Evolutionary conservation across 2,888 invertebrate genomes (phyloP), one percentile per base, ranked within the genome.

Genomic region (Thereva nobilitata): DNA sequence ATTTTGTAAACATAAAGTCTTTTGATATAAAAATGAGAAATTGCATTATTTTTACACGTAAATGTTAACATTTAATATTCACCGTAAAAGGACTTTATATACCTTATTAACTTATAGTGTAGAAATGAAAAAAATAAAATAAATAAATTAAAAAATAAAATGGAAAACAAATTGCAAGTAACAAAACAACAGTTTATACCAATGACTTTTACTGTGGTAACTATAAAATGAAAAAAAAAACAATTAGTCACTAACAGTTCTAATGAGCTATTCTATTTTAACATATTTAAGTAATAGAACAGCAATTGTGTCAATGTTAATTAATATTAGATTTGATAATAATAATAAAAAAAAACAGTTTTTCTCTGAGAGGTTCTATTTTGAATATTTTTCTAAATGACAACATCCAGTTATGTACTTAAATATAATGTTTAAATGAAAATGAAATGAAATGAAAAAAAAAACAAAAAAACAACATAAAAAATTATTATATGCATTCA

Each of bases 331-430:
- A 50, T 55, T 55, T 68, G 64, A 59, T 68, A 53, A 68, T 68
- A 59, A 68, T 55, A 56, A 65, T 64, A 64, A 61, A 66, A 64
- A 66, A 61, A 66, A 42, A 56, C 49, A 61, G 67, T 69, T 69
- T 69, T 69, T 67, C 57, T 67, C 67, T 66, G 66, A 69, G 66
- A 69, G 67, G 59, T 69, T 69, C 69, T 69, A 69, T 69, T 69
- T 69, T 69, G 67, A 69, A 67, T 69, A 69, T 67, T 69, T 69
- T 69, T 69, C 69, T 69, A 69, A 64, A 64, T 42, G 44, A 64
- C 41, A 61, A 45, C 53, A 44, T 12, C 12, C 41, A 42, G 42
- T 41, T 37, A 38, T 64, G 23, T 23, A 23, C 23, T 23, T 23
- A 23, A 23, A 23, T 23, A 23, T 23, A 23, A 23, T 23, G 23